Evolutionary conservation across 1,140 invertebrate species (phyloP).

Genomic region (Arion vulgaris): DNA sequence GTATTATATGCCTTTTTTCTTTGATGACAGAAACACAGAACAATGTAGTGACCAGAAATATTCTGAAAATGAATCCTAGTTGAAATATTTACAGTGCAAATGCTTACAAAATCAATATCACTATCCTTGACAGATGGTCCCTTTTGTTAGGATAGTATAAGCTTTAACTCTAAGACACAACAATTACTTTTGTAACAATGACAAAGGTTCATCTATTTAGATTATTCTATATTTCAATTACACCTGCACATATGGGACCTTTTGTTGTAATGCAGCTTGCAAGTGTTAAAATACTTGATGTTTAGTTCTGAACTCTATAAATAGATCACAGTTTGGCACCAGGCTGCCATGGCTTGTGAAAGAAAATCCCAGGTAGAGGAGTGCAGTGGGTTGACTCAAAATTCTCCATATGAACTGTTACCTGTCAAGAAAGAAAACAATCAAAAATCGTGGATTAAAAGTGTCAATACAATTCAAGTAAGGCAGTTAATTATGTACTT

Average conservation of each 20-base stretch:
- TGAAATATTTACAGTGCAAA: not conserved
- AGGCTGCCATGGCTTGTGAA: conserved; percentile 78
- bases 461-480: not conserved
- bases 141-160: not conserved
- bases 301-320: no score
- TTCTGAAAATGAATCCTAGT: not conserved
- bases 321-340: not conserved
- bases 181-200: not conserved
- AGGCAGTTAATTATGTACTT: no score
- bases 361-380: conserved; percentile 81
- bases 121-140: not conserved
- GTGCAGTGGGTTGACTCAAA: conserved; percentile 90
- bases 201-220: not conserved
- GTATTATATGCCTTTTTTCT: no score
- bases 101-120: not conserved
- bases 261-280: no score
- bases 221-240: not conserved
- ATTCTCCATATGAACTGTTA: conserved; percentile 87
- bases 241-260: no score
- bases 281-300: no score
- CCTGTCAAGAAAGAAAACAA: conserved; percentile 58
- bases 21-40: no score
- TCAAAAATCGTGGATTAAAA: not conserved
- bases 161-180: not conserved
- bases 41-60: not conserved